Evolutionary conservation across 2,797 vertebrate genomes (phyloP).

Genomic region (Takifugu ocellatus): DNA sequence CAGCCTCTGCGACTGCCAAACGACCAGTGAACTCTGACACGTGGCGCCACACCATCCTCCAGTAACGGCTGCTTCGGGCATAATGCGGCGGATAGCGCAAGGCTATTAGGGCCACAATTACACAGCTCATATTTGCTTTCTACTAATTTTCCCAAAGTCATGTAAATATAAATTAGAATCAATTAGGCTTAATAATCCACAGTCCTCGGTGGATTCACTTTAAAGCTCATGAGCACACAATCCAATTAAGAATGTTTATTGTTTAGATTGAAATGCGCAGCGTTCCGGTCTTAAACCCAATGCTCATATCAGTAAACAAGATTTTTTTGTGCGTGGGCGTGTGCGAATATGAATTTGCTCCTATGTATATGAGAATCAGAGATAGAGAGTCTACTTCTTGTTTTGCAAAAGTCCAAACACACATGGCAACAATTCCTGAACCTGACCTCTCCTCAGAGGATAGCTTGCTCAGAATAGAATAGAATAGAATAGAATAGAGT

Average conservation of each 20-base stretch:
- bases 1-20: conserved; percentile 25
- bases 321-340: conserved; percentile 37
- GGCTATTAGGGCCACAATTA: conserved; percentile 32
- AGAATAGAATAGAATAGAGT: no score
- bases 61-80: conserved; percentile 19
- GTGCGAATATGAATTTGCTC: conserved; percentile 4
- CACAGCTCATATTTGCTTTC: conserved; percentile 48
- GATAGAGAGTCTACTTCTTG: conserved; percentile 25
- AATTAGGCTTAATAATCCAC: conserved; percentile 72
- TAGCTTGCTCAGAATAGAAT: no score
- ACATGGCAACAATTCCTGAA: no score
- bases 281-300: conserved; percentile 62
- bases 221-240: conserved; percentile 71
- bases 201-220: conserved; percentile 70
- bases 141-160: conserved; percentile 53
- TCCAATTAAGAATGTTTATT: conserved; percentile 77
- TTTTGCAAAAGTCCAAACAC: conserved; percentile 7
- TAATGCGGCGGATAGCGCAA: conserved; percentile 9
- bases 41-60: not conserved
- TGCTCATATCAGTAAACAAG: conserved; percentile 67
- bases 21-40: conserved; percentile 40
- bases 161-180: conserved; percentile 72
- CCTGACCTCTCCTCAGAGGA: no score
- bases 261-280: conserved; percentile 70
- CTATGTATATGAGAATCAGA: no score